These are phyloP conservation scores for Brenthis daphne DNA, from an alignment of 2,888 invertebrate genomes.

Conservation along the genomic window DNA sequence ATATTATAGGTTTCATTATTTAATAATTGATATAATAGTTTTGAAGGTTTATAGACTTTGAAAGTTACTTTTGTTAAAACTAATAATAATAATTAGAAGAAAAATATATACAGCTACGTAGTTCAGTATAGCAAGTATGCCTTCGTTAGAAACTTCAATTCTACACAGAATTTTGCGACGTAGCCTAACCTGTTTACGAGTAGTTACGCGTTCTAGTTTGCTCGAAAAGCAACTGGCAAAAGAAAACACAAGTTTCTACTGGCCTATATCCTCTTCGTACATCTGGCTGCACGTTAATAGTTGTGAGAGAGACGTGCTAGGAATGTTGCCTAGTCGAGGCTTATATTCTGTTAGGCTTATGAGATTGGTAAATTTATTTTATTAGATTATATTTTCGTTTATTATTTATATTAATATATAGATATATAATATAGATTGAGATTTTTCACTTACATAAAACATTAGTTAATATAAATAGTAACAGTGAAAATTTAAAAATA, in stretches of 20 bases:
- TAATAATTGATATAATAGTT: too few relatives aligned
- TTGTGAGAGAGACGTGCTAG: constrained; percentile 40
- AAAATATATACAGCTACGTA: too few relatives aligned
- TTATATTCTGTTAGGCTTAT: constrained; percentile 39
- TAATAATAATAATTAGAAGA: too few relatives aligned
- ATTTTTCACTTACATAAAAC: too few relatives aligned
- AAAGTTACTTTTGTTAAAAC: too few relatives aligned
- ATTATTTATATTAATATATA: background rate
- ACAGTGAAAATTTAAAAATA: too few relatives aligned
- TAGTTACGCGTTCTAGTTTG: constrained; percentile 20
- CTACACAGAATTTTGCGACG: constrained; percentile 10
- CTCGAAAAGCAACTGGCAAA: constrained; percentile 31
- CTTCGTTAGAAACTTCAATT: background rate
- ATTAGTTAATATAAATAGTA: too few relatives aligned
- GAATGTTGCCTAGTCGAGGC: constrained; percentile 52
- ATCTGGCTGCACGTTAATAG: constrained; percentile 33
- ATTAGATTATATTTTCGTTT: constrained; percentile 16
- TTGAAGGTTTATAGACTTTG: too few relatives aligned
- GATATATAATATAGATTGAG: too few relatives aligned
- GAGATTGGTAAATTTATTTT: constrained; percentile 21
- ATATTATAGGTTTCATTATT: too few relatives aligned
- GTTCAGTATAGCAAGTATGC: too few relatives aligned
- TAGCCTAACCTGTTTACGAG: constrained; percentile 25
- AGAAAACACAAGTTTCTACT: constrained; percentile 34
- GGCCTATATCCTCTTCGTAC: constrained; percentile 27